Evolutionary conservation across 2,888 invertebrate genomes (phyloP).

Genomic region (Steinernema scapterisci): DNA sequence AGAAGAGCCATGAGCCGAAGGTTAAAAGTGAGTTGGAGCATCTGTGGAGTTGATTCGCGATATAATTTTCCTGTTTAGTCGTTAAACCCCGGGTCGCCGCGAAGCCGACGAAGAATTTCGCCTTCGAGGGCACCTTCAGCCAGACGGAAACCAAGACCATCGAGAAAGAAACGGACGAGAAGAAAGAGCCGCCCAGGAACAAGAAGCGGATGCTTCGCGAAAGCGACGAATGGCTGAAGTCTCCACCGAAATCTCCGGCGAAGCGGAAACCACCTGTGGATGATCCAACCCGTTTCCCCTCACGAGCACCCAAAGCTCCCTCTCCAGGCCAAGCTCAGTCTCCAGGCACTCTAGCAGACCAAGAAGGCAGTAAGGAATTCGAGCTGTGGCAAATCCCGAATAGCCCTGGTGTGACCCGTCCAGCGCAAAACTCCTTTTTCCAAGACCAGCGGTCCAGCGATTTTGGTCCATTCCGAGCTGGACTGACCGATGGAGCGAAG

Average conservation of each 20-base stretch:
- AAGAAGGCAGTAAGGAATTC: too few relatives aligned
- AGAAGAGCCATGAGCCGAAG: not conserved
- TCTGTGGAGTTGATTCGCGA: not conserved
- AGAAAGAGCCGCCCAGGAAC: not conserved
- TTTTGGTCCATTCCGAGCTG: too few relatives aligned
- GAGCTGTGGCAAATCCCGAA: too few relatives aligned
- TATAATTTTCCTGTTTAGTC: not conserved
- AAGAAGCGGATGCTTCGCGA: not conserved
- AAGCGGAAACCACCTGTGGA: too few relatives aligned
- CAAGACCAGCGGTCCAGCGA: too few relatives aligned
- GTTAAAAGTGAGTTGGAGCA: not conserved
- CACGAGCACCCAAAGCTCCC: too few relatives aligned
- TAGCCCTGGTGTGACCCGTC: too few relatives aligned
- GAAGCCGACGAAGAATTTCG: not conserved
- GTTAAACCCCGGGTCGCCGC: not conserved
- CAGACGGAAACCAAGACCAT: not conserved
- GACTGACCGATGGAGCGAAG: too few relatives aligned
- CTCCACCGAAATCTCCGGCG: not conserved
- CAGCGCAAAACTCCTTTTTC: too few relatives aligned
- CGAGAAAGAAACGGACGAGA: not conserved
- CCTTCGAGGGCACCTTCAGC: not conserved
- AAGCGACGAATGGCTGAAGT: not conserved
- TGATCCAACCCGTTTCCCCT: too few relatives aligned
- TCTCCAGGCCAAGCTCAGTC: too few relatives aligned
- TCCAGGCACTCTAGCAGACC: too few relatives aligned